A percentile compares a stretch with the other conserved stretches of the same genome.
Conservation (phyloP, 1,140 invertebrate species). For the Agrilus planipennis region DNA sequence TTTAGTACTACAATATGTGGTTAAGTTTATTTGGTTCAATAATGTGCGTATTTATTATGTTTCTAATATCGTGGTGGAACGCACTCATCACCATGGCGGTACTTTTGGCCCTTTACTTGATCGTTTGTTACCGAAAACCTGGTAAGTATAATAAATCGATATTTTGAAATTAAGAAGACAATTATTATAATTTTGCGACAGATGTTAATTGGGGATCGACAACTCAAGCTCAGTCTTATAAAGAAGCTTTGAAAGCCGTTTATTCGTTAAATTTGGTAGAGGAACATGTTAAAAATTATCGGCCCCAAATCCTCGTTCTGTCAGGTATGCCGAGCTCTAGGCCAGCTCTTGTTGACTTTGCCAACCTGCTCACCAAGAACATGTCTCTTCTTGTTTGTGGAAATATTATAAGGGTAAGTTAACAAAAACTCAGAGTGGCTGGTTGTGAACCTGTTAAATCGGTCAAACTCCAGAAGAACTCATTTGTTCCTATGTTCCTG, state of each 20-base stretch:
- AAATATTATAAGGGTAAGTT: conserved; percentile 67
- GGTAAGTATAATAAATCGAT: conserved; percentile 40
- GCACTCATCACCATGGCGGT: conserved; percentile 78
- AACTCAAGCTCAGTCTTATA: conserved; percentile 94
- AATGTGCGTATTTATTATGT: conserved; percentile 89
- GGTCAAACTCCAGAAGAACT: too few species aligned
- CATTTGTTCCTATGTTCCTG: too few species aligned
- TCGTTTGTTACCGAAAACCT: conserved; percentile 68
- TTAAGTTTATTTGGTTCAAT: conserved; percentile 75
- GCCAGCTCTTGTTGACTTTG: conserved; percentile 82
- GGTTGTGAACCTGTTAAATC: too few species aligned
- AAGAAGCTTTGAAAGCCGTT: conserved; percentile 74
- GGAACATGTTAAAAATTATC: conserved; percentile 95
- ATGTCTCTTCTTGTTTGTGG: conserved; percentile 88
- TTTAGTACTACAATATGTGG: conserved; percentile 93
- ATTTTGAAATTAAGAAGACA: too few species aligned
- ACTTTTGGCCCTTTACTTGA: conserved; percentile 77
- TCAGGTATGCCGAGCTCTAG: conserved; percentile 73
- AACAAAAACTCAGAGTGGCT: too few species aligned
- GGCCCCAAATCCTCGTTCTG: conserved; percentile 81
- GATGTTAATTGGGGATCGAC: conserved; percentile 98
- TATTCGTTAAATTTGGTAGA: conserved; percentile 79
- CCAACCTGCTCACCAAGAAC: conserved; percentile 83
- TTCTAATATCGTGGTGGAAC: conserved; percentile 87
- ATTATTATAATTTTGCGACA: conserved; percentile 36